A percentile compares a stretch with the other conserved stretches of the same genome.
Conservation (phyloP, 2,888 invertebrate genomes). For the Steinernema carpocapsae region DNA sequence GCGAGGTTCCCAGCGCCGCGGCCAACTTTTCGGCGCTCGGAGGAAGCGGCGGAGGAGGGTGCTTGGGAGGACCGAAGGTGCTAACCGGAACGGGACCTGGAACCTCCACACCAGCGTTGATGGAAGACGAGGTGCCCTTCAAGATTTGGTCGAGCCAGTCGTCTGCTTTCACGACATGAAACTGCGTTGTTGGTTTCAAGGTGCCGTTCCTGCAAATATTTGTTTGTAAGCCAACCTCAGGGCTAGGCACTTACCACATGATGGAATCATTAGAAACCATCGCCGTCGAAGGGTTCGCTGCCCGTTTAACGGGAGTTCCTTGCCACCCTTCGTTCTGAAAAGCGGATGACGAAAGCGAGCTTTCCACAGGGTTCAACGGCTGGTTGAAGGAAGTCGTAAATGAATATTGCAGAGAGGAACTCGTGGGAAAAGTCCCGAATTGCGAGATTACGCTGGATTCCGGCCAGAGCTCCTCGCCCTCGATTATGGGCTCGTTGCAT, state of each 20-base stretch:
- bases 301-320: slow-evolving; percentile 12
- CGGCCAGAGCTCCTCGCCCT: slow-evolving; percentile 58
- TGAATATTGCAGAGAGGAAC: background rate
- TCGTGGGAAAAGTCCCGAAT: slow-evolving; percentile 38
- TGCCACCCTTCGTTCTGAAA: slow-evolving; percentile 20
- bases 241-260: background rate
- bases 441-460: slow-evolving; percentile 32
- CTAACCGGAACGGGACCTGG: background rate
- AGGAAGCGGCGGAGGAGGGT: slow-evolving; percentile 43
- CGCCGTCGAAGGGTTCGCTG: background rate
- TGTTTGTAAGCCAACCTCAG: too few relatives aligned
- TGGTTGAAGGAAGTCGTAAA: slow-evolving; percentile 39
- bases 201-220: too few relatives aligned
- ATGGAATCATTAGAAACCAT: background rate
- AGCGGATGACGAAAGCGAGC: slow-evolving; percentile 9
- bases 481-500: slow-evolving; percentile 60
- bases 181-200: too few relatives aligned
- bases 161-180: slow-evolving; percentile 47
- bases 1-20: background rate
- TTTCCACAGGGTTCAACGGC: background rate
- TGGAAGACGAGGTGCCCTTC: slow-evolving; percentile 47
- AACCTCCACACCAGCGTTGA: slow-evolving; percentile 14
- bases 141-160: slow-evolving; percentile 58
- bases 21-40: slow-evolving; percentile 24
- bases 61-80: slow-evolving; percentile 33